phyloP scores from a whole-genome alignment of 2,113 vertebrate species.

The Dipodomys ordii region DNA sequence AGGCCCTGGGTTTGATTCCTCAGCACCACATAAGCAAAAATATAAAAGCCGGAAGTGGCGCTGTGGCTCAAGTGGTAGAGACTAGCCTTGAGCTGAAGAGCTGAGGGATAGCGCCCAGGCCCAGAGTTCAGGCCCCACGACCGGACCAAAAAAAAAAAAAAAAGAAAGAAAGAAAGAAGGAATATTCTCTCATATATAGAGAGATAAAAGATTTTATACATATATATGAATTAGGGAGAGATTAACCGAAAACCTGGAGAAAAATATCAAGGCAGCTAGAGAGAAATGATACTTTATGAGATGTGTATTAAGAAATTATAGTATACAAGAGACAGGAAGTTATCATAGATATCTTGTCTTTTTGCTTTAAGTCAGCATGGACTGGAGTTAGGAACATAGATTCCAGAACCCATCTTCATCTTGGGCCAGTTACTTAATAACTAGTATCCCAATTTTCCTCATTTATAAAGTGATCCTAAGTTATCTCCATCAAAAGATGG shows the following conservation, averaged over 20 bases:
- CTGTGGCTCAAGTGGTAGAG: too few relatives aligned
- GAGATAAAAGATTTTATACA: too few relatives aligned
- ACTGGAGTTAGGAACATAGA: not conserved
- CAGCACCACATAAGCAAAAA: too few relatives aligned
- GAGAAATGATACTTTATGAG: not conserved
- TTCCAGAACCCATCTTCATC: not conserved
- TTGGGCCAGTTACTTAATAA: not conserved
- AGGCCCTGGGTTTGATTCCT: too few relatives aligned
- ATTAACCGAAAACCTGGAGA: not conserved
- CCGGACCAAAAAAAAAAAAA: too few relatives aligned
- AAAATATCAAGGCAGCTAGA: not conserved
- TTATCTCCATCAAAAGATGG: not conserved
- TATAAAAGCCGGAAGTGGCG: too few relatives aligned
- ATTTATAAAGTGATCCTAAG: not conserved
- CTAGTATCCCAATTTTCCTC: not conserved
- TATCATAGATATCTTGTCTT: not conserved
- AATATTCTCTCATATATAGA: not conserved
- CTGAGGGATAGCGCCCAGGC: too few relatives aligned
- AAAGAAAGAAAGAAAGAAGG: not conserved
- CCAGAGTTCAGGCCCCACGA: too few relatives aligned
- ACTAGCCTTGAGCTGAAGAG: too few relatives aligned
- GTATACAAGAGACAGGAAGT: not conserved
- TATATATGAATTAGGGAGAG: not conserved
- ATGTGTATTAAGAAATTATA: constrained; percentile 4
- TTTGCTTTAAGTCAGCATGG: not conserved